phyloP scores from a whole-genome alignment of 2,888 invertebrate genomes.

The Pseudanteris insignis region DNA sequence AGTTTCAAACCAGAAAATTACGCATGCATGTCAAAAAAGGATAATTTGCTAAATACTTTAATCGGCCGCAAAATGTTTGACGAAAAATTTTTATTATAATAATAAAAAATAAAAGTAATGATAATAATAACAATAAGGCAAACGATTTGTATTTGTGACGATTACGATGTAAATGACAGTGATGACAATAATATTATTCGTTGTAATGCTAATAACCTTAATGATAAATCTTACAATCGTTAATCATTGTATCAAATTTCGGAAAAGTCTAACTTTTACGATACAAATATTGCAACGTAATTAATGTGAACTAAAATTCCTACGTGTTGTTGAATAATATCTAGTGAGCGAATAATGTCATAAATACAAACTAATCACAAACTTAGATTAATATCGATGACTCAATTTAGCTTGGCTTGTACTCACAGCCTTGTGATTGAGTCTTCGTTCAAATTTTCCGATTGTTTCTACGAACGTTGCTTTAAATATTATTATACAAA shows the following conservation, averaged over 20 bases:
- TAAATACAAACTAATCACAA: slow-evolving; percentile 66
- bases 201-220: slow-evolving; percentile 26
- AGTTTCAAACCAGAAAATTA: slow-evolving; percentile 54
- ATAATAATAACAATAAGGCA: slow-evolving; percentile 36
- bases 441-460: slow-evolving; percentile 18
- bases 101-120: slow-evolving; percentile 34
- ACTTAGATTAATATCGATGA: slow-evolving; percentile 59
- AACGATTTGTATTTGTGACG: slow-evolving; percentile 28
- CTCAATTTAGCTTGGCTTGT: slow-evolving; percentile 33
- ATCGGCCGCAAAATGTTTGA: slow-evolving; percentile 50
- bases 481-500: slow-evolving; percentile 32
- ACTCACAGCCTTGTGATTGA: slow-evolving; percentile 37
- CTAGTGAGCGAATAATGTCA: slow-evolving; percentile 31
- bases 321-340: slow-evolving; percentile 38
- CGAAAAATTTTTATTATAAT: slow-evolving; percentile 51
- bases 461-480: slow-evolving; percentile 10
- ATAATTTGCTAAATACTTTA: slow-evolving; percentile 44
- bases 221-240: slow-evolving; percentile 28
- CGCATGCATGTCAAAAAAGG: slow-evolving; percentile 56
- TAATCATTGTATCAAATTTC: slow-evolving; percentile 17
- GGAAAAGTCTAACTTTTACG: slow-evolving; percentile 45
- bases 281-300: slow-evolving; percentile 60
- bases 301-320: slow-evolving; percentile 49
- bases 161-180: slow-evolving; percentile 40
- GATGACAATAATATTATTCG: slow-evolving; percentile 26